Percentiles rank a stretch among this genome's conserved stretches.
phyloP scores from a whole-genome alignment of 2,888 invertebrate genomes.

The Xestia sexstrigata region DNA sequence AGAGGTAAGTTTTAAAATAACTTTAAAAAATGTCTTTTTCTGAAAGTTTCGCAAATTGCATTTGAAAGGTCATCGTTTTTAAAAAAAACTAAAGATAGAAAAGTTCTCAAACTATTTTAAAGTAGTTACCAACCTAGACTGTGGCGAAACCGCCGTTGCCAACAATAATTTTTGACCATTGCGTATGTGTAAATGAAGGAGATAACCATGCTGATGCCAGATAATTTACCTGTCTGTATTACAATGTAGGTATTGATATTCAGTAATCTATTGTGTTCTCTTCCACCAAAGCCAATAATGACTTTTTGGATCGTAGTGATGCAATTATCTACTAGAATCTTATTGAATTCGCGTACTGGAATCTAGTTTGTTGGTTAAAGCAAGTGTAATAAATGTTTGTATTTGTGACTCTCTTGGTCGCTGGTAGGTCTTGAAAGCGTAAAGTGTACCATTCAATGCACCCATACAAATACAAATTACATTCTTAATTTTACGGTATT shows the following conservation, averaged over 20 bases:
- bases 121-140: too few species aligned
- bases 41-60: neutral
- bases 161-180: neutral
- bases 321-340: neutral
- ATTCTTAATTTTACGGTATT: neutral
- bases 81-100: too few species aligned
- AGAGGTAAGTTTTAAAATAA: neutral
- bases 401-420: neutral
- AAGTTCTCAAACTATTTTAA: too few species aligned
- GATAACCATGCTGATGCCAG: neutral
- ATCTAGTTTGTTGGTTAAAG: neutral
- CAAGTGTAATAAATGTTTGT: too few species aligned
- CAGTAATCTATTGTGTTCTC: neutral
- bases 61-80: neutral
- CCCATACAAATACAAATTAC: neutral
- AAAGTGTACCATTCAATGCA: neutral
- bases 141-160: neutral
- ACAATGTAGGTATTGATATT: neutral
- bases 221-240: neutral
- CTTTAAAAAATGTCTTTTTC: neutral
- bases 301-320: neutral
- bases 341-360: neutral
- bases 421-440: neutral
- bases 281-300: neutral
- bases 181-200: neutral